Base-by-base conservation (phyloP, 2,888 invertebrate species). In the Sarcophaga carnaria region DNA sequence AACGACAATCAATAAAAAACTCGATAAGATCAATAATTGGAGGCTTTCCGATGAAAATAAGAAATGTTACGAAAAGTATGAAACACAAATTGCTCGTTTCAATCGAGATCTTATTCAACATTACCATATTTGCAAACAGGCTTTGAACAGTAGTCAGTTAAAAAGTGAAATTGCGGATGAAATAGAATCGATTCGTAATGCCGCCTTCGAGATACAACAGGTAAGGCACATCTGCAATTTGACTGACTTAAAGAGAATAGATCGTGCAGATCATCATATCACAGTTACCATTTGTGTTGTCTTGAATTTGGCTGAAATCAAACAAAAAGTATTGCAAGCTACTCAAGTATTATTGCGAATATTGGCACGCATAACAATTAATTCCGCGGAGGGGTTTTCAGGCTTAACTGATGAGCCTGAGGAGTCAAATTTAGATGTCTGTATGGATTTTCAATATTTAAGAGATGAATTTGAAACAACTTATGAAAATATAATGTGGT, bases 71-170 rank as follows among this genome's bases (percentile, higher is more conserved):
- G 88, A 87, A 71, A 60, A 87, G n/a, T 76, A 90, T 66, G 89
- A 90, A 70, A 88, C 86, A 6, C 84, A 88, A 67, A 88, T 90
- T 54, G 90, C 88, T 3, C 87, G 87, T 45, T 89, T 90, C 37
- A 88, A 89, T 72, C 88, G 89, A 8, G 86, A 89, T 47, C 72
- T 89, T n/a, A 14, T 88, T 10, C 59, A 82, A 25, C 88, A 88
- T 70, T 88, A 87, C 25, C 77, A 72, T 8, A 49, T 74, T 27
- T 90, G 90, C 60, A 70, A 80, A 20, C 81, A 75, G 3, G 86
- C 86, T 2, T 47, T 90, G 45, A 87, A 89, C 11, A 70, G 22
- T 17, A 75, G 79, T n/a, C 74, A 82, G 6, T 80, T 89, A 22
- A 74, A 89, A n/a, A 70, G 77, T 63, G 88, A 89, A 37, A 70